phyloP scores from a whole-genome alignment of 2,113 vertebrate genomes.

The Oryzias melastigma region DNA sequence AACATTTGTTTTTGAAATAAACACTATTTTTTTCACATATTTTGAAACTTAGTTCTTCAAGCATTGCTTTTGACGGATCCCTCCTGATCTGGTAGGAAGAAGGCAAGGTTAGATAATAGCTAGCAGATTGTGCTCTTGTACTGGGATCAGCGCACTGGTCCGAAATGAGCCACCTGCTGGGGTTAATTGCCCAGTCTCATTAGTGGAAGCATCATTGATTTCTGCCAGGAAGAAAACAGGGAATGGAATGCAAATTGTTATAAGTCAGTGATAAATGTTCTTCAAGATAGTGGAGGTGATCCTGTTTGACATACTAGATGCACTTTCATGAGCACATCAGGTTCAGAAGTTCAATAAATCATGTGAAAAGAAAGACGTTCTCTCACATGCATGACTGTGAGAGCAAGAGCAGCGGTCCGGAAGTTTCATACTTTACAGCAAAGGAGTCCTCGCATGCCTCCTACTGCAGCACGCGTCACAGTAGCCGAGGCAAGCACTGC shows the following conservation, averaged over 20 bases:
- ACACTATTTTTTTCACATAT: no score
- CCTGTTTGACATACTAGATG: slow-evolving; percentile 53
- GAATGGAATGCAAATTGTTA: slow-evolving; percentile 61
- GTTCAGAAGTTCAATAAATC: slow-evolving; percentile 37
- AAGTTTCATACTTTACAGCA: no score
- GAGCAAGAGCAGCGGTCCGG: no score
- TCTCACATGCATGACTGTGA: no score
- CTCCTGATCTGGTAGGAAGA: slow-evolving; percentile 10
- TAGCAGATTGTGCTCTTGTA: slow-evolving; percentile 19
- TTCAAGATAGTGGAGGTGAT: slow-evolving; percentile 31
- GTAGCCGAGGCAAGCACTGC: no score
- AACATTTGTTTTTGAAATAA: no score
- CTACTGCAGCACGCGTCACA: no score
- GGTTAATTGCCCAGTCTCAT: slow-evolving; percentile 39
- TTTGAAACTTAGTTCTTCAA: no score
- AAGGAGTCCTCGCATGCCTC: no score
- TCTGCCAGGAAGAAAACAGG: slow-evolving; percentile 19
- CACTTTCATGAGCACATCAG: slow-evolving; percentile 47
- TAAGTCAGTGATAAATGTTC: slow-evolving; percentile 41
- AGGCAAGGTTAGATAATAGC: slow-evolving; percentile 25
- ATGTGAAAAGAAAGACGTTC: not conserved
- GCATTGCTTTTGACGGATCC: not conserved
- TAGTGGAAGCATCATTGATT: slow-evolving; percentile 35
- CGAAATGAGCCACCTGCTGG: slow-evolving; percentile 59
- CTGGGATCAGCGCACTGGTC: slow-evolving; percentile 27